phyloP scores from a whole-genome alignment of 2,113 vertebrate species.

The Haemorhous mexicanus region DNA sequence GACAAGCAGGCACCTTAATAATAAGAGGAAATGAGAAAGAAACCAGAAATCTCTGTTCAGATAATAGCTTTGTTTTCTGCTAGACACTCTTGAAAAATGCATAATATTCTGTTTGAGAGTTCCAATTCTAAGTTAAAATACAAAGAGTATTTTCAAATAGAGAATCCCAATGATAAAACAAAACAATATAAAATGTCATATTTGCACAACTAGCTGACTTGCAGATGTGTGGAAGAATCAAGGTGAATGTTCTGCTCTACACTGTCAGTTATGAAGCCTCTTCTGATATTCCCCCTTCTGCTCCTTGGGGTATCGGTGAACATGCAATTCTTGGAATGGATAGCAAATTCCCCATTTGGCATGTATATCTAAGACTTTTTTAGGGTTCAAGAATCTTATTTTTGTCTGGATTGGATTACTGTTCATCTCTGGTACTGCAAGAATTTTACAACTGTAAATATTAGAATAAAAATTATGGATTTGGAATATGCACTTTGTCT shows the following conservation, averaged over 20 bases:
- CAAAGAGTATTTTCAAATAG: background rate
- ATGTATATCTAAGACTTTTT: background rate
- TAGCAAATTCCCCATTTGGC: background rate
- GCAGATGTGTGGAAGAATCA: background rate
- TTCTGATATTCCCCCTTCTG: background rate
- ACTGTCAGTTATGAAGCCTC: background rate
- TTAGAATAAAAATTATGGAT: conserved; percentile 1
- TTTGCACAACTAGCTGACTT: background rate
- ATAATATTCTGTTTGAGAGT: background rate
- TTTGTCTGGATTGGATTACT: conserved; percentile 28
- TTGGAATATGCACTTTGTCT: background rate
- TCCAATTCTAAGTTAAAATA: background rate
- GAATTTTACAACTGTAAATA: conserved; percentile 32
- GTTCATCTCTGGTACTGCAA: background rate
- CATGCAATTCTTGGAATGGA: background rate
- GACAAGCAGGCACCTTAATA: background rate
- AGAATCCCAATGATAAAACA: background rate
- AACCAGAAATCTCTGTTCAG: background rate
- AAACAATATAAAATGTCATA: background rate
- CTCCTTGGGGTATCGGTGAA: background rate
- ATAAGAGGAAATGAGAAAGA: background rate
- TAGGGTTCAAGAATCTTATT: conserved; percentile 7
- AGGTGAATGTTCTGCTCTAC: background rate
- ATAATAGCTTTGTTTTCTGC: background rate
- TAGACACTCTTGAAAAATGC: background rate